Base-by-base conservation (phyloP, 37 sponge, comb jelly and placozoan species). In the Chondrilla cf. caribensis region DNA sequence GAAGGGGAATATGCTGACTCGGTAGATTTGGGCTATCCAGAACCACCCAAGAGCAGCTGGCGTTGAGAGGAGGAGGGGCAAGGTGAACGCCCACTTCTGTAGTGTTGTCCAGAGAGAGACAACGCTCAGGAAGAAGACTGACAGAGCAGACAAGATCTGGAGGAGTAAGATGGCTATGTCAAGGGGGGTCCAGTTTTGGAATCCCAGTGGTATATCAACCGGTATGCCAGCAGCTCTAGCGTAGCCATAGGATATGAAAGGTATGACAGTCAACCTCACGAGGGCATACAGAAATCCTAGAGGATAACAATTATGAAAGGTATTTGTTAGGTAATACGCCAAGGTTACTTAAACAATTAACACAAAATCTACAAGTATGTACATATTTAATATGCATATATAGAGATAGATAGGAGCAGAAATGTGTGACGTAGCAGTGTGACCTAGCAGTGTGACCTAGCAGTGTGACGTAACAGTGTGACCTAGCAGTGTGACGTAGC, bases 31-130 rank as follows among this genome's bases (percentile, higher is more conserved):
- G 24, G 76, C 40, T 3, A 73, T 3, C 76, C 76, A 39, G 75
- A 21, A 58, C 39, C 62, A 41, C 6, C 42, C 73, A 22, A 83
- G 17, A 25, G 86, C 51, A 9, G 64, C 35, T 19, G 90, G 90
- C 2, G 90, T 90, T 25, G 86, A 82, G 24, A 90, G 73, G 18
- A 90, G 47, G 3, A 90, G 83, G 19, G 90, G 86, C 6, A 85
- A 75, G 37, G 83, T 82, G 36, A 90, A 44, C 11, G 83, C 80
- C 26, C 8, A 79, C 6, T 31, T 38, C 31, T 75, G 73, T 3
- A 90, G 64, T 36, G 84, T 83, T 68, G 86, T 83, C 19, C 44
- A 73, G 55, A 82, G 86, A 33, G 90, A 58, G 3, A 83, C 37
- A 67, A 86, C 58, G 2, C 37, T 67, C 38, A 86, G 65, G 25